These are phyloP conservation scores for Mesorhabditis spiculigera DNA, from an alignment of 2,888 invertebrate genomes.

Conservation along the genomic window DNA sequence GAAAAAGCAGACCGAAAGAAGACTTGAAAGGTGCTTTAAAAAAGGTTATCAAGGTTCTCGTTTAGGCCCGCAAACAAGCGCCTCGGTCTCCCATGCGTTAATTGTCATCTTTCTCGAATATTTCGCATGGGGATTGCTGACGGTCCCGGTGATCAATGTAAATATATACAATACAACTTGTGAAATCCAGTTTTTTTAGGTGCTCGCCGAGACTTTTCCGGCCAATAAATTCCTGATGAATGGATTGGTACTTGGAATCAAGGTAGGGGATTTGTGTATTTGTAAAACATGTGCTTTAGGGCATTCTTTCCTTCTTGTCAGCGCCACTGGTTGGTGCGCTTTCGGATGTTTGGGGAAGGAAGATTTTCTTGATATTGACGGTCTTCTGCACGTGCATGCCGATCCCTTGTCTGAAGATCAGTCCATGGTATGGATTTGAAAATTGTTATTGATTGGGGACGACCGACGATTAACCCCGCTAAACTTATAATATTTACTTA, in stretches of 20 bases:
- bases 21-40: constrained; percentile 5
- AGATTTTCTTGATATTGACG: constrained; percentile 85
- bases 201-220: constrained; percentile 93
- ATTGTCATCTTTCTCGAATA: constrained; percentile 99
- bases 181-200: constrained; percentile 63
- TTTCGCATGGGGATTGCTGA: constrained; percentile 98
- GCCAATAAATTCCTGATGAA: constrained; percentile 99
- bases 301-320: constrained; percentile 91
- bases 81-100: constrained; percentile 95
- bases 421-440: constrained; percentile 75
- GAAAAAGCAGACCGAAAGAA: not conserved
- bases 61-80: constrained; percentile 71
- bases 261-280: constrained; percentile 63
- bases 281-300: constrained; percentile 63
- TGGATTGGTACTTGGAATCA: constrained; percentile 96
- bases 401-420: constrained; percentile 96
- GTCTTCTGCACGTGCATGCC: constrained; percentile 88
- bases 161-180: constrained; percentile 53
- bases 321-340: constrained; percentile 95
- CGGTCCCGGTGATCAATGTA: constrained; percentile 90
- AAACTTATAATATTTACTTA: constrained; percentile 46
- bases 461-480: not conserved
- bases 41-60: constrained; percentile 9
- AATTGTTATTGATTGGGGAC: not conserved
- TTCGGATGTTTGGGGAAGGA: constrained; percentile 96